Evolutionary conservation across 1,140 invertebrate species (phyloP).

Genomic region (Drosophila lacertosa): DNA sequence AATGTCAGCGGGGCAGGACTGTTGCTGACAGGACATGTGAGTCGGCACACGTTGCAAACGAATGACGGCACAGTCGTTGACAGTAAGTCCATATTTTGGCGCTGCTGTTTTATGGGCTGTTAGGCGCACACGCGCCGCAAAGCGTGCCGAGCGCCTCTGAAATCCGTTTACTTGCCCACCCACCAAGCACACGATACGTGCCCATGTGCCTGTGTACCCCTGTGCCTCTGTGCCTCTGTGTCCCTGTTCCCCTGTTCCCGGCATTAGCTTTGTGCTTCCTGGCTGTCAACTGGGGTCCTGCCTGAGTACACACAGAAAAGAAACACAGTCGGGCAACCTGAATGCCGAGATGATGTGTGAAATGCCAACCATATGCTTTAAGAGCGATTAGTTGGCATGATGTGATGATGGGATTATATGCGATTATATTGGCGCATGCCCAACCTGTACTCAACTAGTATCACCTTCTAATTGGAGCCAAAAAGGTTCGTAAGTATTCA

Average conservation of each 20-base stretch:
- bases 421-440: background rate
- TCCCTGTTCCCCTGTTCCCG: slow-evolving; percentile 12
- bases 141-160: slow-evolving; percentile 18
- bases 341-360: slow-evolving; percentile 1
- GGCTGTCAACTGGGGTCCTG: slow-evolving; percentile 5
- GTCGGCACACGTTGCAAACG: slow-evolving; percentile 10
- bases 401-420: background rate
- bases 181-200: slow-evolving; percentile 8
- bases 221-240: too few species aligned
- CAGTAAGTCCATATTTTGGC: slow-evolving; percentile 5
- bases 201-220: slow-evolving; percentile 17
- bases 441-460: too few species aligned
- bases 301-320: background rate
- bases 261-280: slow-evolving; percentile 9
- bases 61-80: slow-evolving; percentile 9
- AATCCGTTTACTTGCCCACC: background rate
- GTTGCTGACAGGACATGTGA: slow-evolving; percentile 42
- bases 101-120: slow-evolving; percentile 32
- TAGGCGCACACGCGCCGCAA: slow-evolving; percentile 30
- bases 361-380: background rate
- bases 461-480: background rate
- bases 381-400: background rate
- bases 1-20: background rate
- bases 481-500: background rate
- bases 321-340: background rate